phyloP scores from a whole-genome alignment of 2,113 vertebrate genomes.

The Natator depressus region DNA sequence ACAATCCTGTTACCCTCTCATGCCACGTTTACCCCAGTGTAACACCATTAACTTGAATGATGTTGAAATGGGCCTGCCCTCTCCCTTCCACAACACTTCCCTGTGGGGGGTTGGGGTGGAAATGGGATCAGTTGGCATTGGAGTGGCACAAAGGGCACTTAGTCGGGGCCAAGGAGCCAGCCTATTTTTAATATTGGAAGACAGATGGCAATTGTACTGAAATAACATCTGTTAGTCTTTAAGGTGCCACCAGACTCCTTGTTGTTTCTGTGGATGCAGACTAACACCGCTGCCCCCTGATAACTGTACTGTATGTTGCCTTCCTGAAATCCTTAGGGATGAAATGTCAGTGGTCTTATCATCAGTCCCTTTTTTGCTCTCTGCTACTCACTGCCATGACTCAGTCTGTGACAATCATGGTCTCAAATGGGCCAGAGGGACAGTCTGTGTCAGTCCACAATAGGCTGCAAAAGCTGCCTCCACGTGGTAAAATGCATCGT shows the following conservation, averaged over 20 bases:
- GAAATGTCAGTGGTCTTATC: background rate
- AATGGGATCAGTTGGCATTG: background rate
- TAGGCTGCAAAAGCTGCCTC: background rate
- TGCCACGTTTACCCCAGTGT: background rate
- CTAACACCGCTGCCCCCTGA: too few species aligned
- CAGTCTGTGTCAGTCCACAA: background rate
- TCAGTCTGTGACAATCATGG: background rate
- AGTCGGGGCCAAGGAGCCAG: too few species aligned
- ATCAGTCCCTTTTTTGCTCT: background rate
- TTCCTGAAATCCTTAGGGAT: background rate
- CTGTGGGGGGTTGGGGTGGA: background rate
- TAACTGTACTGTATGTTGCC: background rate
- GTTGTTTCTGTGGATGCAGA: too few species aligned
- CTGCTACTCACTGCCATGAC: background rate
- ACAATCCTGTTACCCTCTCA: background rate
- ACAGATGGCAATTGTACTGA: background rate
- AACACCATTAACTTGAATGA: background rate
- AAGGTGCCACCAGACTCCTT: too few species aligned
- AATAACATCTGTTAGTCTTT: background rate
- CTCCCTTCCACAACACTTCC: background rate
- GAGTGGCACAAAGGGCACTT: background rate
- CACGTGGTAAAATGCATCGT: background rate
- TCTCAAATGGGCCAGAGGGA: background rate
- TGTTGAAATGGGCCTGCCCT: background rate
- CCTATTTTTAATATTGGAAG: background rate